Base-by-base conservation (phyloP, 2,797 vertebrate species). In the Orientallactaga sibirica region DNA sequence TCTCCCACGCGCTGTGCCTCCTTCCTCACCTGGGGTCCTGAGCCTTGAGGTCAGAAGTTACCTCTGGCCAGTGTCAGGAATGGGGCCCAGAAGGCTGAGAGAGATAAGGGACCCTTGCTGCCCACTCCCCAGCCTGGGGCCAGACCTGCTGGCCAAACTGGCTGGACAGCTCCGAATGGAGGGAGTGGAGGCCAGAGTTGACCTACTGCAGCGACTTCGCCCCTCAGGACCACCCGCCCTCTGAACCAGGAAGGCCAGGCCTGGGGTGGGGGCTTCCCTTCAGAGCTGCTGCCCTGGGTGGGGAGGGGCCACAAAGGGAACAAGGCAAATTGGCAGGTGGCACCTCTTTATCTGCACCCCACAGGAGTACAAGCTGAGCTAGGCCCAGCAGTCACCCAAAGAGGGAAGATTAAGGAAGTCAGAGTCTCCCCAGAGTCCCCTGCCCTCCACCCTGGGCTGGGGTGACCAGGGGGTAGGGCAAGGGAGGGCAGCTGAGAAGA, bases 61-160 rank as follows among this genome's bases (percentile, higher is more conserved):
- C 75, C 92, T 79, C 68, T 61, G 76, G 80, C 67, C 68, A 61
- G 48, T 1, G 79, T 82, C 24, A 52, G 41, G 73, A 85, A 75
- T 33, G 52, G 86, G 83, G 90, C 19, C 52, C 71, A 9, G 66
- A 62, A 88, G 89, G 93, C 89, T 55, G 7, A 37, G 74, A 82
- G 70, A 94, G 81, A 84, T 86, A 90, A 92, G 94, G 94, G 95
- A 73, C 83, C 76, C 66, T 20, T 48, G 70, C 77, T 87, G 94
- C 89, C 95, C 95, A 95, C 96, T 92, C 96, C 95, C 88, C 82
- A 79, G 88, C 97, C 95, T 19, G 68, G 55, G 94, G 95, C 90
- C 88, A 92, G 86, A 75, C 29, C 86, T 93, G 77, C 95, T 1
- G 61, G 96, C 92, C 94, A 86, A 97, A 97, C 97, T 92, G 95